A percentile compares a stretch with the other conserved stretches of the same genome.
These are phyloP conservation scores for Dione vanillae DNA, from an alignment of 2,888 invertebrate genomes.

Conservation along the genomic window DNA sequence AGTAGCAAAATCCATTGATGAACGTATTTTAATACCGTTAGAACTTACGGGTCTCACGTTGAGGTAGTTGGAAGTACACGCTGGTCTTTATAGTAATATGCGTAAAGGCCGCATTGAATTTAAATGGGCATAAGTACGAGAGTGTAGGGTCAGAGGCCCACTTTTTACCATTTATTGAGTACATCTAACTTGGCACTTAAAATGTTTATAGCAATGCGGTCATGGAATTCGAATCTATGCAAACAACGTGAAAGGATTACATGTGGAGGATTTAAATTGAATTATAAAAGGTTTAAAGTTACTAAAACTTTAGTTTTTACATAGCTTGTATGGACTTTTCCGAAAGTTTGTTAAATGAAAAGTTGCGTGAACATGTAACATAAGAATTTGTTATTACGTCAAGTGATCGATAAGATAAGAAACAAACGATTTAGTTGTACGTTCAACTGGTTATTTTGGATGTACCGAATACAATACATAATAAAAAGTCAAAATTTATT, in stretches of 20 bases:
- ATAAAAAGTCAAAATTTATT: too few species aligned
- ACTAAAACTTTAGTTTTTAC: not conserved
- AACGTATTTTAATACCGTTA: slow-evolving; percentile 66
- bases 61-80: slow-evolving; percentile 19
- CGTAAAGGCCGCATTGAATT: slow-evolving; percentile 35
- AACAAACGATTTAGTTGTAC: slow-evolving; percentile 24
- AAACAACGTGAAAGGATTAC: slow-evolving; percentile 30
- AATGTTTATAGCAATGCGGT: slow-evolving; percentile 28
- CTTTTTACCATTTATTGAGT: slow-evolving; percentile 75
- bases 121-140: slow-evolving; percentile 24
- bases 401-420: slow-evolving; percentile 7
- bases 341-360: too few species aligned
- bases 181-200: slow-evolving; percentile 53
- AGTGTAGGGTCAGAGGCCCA: slow-evolving; percentile 69
- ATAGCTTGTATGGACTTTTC: not conserved
- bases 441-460: slow-evolving; percentile 7
- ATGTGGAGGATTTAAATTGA: slow-evolving; percentile 19
- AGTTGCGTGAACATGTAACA: not conserved
- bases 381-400: not conserved
- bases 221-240: slow-evolving; percentile 31
- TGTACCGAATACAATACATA: not conserved
- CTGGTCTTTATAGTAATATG: slow-evolving; percentile 37
- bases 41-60: slow-evolving; percentile 37
- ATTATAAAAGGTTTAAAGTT: slow-evolving; percentile 10
- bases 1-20: slow-evolving; percentile 48